These are phyloP conservation scores for Megathymus violae DNA, from an alignment of 1,140 invertebrate species.

Conservation along the genomic window DNA sequence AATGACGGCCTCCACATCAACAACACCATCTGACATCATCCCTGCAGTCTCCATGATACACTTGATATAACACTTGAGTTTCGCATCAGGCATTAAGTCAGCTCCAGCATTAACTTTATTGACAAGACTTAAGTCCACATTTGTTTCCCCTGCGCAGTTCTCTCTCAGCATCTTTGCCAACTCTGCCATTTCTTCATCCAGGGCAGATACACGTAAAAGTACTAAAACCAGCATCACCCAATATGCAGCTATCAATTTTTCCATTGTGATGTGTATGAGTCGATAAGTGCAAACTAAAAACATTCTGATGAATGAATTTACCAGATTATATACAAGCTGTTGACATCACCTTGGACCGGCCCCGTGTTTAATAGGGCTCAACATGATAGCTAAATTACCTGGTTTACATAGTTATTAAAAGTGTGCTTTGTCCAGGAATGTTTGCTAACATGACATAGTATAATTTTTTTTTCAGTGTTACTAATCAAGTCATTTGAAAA, in stretches of 20 bases:
- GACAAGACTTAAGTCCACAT: slow-evolving; percentile 55
- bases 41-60: slow-evolving; percentile 76
- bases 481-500: no score
- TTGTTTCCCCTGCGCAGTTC: slow-evolving; percentile 62
- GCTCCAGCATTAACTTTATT: slow-evolving; percentile 61
- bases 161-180: slow-evolving; percentile 66
- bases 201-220: slow-evolving; percentile 11
- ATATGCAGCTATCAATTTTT: slow-evolving; percentile 12
- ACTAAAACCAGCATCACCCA: slow-evolving; percentile 28
- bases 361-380: slow-evolving; percentile 10
- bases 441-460: neutral
- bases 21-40: slow-evolving; percentile 64
- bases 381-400: slow-evolving; percentile 44
- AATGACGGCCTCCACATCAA: slow-evolving; percentile 69
- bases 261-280: slow-evolving; percentile 31
- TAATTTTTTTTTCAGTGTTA: no score
- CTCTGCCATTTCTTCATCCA: slow-evolving; percentile 73
- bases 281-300: slow-evolving; percentile 7
- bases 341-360: slow-evolving; percentile 44
- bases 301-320: neutral
- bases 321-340: slow-evolving; percentile 45
- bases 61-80: slow-evolving; percentile 74
- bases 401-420: neutral
- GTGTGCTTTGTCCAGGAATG: neutral
- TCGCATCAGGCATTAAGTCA: slow-evolving; percentile 54